Percentiles rank a stretch among this genome's conserved stretches.
phyloP scores from a whole-genome alignment of 2,113 vertebrate species.

The Calypte anna region DNA sequence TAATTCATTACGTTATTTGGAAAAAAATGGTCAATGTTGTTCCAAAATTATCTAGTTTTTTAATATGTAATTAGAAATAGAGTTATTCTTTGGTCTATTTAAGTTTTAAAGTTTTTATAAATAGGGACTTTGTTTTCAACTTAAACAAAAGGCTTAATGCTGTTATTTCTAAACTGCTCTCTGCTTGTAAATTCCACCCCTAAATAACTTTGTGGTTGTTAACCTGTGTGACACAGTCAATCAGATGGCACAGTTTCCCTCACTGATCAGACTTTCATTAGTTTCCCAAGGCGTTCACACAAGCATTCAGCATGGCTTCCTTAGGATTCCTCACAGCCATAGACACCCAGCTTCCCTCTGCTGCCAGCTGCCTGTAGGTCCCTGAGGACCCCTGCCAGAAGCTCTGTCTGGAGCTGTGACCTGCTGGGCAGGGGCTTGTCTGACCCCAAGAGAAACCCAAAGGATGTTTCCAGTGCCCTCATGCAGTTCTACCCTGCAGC shows the following conservation, averaged over 20 bases:
- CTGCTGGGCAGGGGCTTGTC: neutral
- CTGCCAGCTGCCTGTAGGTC: slow-evolving; percentile 63
- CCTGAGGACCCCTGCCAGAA: neutral
- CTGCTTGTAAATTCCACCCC: neutral
- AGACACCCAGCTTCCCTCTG: neutral
- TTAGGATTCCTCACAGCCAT: neutral
- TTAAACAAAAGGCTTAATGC: neutral
- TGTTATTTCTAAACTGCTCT: neutral
- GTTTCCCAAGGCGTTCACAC: slow-evolving; percentile 4
- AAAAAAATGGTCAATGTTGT: neutral
- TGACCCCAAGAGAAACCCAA: neutral
- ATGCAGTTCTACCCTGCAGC: neutral
- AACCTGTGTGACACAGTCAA: slow-evolving; percentile 2
- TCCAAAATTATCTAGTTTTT: neutral
- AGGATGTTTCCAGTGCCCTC: neutral
- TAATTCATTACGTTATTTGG: neutral
- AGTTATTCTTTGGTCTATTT: neutral
- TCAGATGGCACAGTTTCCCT: slow-evolving; percentile 42
- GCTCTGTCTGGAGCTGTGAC: neutral
- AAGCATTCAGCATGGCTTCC: neutral
- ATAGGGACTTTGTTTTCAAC: neutral
- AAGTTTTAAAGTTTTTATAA: neutral
- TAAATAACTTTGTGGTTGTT: neutral
- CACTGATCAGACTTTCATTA: slow-evolving; percentile 5
- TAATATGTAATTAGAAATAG: neutral